Evolutionary conservation across 2,888 invertebrate genomes (phyloP).

Genomic region (Ochropleura leucogaster): DNA sequence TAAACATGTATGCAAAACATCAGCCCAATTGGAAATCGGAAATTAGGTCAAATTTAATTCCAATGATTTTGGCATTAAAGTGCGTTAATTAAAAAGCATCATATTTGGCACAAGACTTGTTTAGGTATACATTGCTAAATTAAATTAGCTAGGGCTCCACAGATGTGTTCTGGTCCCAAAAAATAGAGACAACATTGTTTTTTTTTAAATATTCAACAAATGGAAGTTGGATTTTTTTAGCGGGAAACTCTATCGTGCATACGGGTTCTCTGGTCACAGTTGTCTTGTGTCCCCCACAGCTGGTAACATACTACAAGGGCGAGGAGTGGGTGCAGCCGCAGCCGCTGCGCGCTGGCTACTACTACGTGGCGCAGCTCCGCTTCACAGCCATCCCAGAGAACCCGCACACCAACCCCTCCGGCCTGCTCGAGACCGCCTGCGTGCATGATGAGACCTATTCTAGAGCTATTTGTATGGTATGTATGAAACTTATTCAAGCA

Average conservation of each 20-base stretch:
- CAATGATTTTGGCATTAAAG: no score
- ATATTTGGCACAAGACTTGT: not conserved
- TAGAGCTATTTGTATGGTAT: constrained; percentile 70
- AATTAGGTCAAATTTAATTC: no score
- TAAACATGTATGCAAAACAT: no score
- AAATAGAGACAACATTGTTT: not conserved
- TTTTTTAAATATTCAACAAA: not conserved
- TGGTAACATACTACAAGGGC: constrained; percentile 75
- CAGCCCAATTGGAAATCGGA: no score
- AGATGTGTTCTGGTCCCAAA: not conserved
- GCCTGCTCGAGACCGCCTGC: constrained; percentile 69
- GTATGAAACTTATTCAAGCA: not conserved
- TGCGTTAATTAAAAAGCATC: not conserved
- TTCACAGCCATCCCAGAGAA: constrained; percentile 73
- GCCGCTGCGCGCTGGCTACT: constrained; percentile 70
- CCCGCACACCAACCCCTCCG: constrained; percentile 57
- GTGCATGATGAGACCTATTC: constrained; percentile 66
- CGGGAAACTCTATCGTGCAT: not conserved
- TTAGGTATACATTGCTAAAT: not conserved
- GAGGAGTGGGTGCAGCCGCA: constrained; percentile 73
- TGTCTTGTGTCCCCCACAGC: constrained; percentile 64
- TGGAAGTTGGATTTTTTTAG: not conserved
- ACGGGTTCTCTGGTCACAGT: not conserved
- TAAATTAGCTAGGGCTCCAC: not conserved
- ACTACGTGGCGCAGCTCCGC: constrained; percentile 74